These are phyloP conservation scores for Boloria euphrosyne DNA, from an alignment of 2,888 invertebrate genomes.

Conservation along the genomic window DNA sequence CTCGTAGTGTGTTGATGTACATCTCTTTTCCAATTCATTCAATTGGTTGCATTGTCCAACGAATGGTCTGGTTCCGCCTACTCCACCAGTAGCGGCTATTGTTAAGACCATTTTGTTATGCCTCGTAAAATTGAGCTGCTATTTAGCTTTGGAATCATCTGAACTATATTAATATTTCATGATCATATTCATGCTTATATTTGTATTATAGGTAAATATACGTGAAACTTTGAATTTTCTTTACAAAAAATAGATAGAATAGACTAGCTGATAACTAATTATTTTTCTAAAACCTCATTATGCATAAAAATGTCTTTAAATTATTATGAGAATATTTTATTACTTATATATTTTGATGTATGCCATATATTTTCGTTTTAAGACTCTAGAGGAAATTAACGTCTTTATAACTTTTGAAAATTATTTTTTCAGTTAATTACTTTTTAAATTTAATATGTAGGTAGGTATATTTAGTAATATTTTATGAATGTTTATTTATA, in stretches of 20 bases:
- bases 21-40: slow-evolving; percentile 48
- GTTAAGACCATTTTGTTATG: slow-evolving; percentile 46
- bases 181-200: background rate
- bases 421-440: slow-evolving; percentile 54
- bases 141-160: background rate
- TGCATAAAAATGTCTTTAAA: background rate
- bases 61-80: slow-evolving; percentile 47
- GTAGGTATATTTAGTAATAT: slow-evolving; percentile 43
- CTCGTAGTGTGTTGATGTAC: background rate
- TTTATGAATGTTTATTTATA: slow-evolving; percentile 26
- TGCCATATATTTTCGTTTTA: slow-evolving; percentile 19
- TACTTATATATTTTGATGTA: slow-evolving; percentile 5
- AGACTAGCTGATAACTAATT: no score
- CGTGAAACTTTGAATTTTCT: background rate
- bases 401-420: slow-evolving; percentile 53
- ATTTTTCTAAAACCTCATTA: background rate
- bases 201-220: background rate
- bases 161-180: background rate
- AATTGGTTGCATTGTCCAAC: slow-evolving; percentile 48
- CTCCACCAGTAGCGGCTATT: slow-evolving; percentile 48
- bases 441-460: slow-evolving; percentile 45
- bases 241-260: background rate
- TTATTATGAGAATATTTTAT: slow-evolving; percentile 5
- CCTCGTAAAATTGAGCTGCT: slow-evolving; percentile 1
- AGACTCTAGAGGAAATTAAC: slow-evolving; percentile 27